A percentile compares a stretch with the other conserved stretches of the same genome.
Conservation (phyloP, 2,888 invertebrate species). For the Hypercompe scribonia region DNA sequence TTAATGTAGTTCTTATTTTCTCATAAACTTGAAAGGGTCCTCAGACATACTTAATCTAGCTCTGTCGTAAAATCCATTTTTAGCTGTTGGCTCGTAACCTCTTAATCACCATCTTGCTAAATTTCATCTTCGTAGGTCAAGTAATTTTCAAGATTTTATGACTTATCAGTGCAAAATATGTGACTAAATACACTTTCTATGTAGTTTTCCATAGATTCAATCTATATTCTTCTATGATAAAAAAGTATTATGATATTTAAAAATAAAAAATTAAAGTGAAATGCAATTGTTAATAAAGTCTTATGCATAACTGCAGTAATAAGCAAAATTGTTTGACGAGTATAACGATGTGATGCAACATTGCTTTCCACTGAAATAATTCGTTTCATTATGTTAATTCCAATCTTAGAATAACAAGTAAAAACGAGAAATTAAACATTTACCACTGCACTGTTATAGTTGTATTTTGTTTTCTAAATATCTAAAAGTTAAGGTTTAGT, state of each 20-base stretch:
- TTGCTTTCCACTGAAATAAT: not conserved
- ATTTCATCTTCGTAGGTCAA: not conserved
- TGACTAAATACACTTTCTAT: not conserved
- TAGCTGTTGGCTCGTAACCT: not conserved
- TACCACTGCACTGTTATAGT: not conserved
- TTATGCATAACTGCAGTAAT: not conserved
- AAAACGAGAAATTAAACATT: not conserved
- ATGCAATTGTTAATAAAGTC: not conserved
- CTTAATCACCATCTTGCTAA: conserved; percentile 1
- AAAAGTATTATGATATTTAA: not conserved
- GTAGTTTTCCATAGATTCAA: not conserved
- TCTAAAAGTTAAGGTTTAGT: not conserved
- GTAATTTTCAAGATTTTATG: not conserved
- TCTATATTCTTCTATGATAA: not conserved
- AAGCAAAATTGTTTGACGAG: not conserved
- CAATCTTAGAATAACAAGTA: not conserved
- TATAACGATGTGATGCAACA: not conserved
- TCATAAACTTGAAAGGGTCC: not conserved
- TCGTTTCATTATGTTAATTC: not conserved
- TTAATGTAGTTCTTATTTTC: not conserved
- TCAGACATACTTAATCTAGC: not conserved
- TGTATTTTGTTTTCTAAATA: not conserved
- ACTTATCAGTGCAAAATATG: not conserved
- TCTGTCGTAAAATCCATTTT: conserved; percentile 1
- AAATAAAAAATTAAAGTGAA: not conserved